A percentile compares a stretch with the other conserved stretches of the same genome.
Conservation (phyloP, 2,113 vertebrate genomes). For the Salminus brasiliensis region DNA sequence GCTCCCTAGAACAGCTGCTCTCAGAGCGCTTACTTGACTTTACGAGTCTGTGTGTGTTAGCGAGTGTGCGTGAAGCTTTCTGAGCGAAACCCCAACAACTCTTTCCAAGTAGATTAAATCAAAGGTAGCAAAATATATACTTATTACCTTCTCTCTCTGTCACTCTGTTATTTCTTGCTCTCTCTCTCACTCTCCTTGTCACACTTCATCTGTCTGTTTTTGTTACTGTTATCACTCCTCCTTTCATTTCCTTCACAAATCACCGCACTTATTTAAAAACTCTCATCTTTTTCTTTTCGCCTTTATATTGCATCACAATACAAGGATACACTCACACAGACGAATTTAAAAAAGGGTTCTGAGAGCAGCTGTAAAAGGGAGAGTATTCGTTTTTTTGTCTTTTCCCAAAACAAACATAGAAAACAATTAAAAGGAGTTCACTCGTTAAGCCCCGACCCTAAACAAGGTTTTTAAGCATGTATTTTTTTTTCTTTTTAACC, state of each 20-base stretch:
- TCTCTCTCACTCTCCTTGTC: no score
- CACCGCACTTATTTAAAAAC: conserved; percentile 31
- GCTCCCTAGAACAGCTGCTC: no score
- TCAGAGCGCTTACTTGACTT: no score
- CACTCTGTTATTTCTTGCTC: background rate
- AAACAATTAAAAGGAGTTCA: background rate
- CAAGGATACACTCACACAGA: background rate
- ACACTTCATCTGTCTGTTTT: background rate
- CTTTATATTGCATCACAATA: background rate
- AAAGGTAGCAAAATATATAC: background rate
- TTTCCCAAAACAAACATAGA: background rate
- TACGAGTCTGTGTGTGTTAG: conserved; percentile 2
- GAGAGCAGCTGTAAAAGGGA: conserved; percentile 17
- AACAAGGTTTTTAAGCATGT: conserved; percentile 8
- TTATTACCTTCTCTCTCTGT: background rate
- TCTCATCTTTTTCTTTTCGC: conserved; percentile 12
- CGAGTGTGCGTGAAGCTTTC: background rate
- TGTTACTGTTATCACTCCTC: background rate
- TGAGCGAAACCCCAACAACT: background rate
- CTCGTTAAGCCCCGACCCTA: conserved; percentile 36
- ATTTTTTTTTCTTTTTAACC: no score
- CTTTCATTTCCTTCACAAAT: conserved; percentile 14
- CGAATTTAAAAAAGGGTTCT: background rate
- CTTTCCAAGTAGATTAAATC: conserved; percentile 23
- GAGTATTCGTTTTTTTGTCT: background rate